Percentiles rank a stretch among this genome's conserved stretches.
These are phyloP conservation scores for Hippolais icterina DNA, from an alignment of 2,113 vertebrate genomes.

Conservation along the genomic window DNA sequence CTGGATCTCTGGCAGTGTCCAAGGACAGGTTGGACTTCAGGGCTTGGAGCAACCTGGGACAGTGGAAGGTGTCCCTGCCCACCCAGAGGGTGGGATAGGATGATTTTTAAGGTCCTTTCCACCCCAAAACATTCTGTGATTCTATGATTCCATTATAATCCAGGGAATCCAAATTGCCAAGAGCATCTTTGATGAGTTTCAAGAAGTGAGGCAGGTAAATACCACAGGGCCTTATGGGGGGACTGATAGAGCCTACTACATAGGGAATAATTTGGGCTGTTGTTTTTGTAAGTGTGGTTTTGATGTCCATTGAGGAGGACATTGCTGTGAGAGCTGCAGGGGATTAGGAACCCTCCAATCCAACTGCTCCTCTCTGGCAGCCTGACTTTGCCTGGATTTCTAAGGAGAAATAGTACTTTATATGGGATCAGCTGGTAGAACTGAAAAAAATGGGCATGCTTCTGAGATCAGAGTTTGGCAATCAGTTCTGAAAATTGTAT, in stretches of 20 bases:
- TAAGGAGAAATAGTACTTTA: conserved; percentile 9
- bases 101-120: background rate
- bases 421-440: conserved; percentile 5
- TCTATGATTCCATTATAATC: background rate
- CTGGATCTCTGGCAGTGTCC: background rate
- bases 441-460: background rate
- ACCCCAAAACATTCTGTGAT: background rate
- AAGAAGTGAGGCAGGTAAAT: background rate
- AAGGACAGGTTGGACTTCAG: rapidly evolving
- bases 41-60: rapidly evolving
- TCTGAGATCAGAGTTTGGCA: conserved; percentile 51
- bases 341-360: background rate
- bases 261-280: background rate
- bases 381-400: background rate
- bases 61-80: background rate
- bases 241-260: rapidly evolving
- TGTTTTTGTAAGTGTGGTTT: background rate
- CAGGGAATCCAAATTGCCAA: background rate
- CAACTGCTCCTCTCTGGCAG: background rate
- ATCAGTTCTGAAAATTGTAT: conserved; percentile 45
- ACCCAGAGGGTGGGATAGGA: background rate
- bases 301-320: background rate
- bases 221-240: background rate
- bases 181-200: background rate
- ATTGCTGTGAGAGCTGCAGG: background rate